A percentile compares a stretch with the other conserved stretches of the same genome.
phyloP scores from a whole-genome alignment of 2,797 vertebrate species.

The Tarsius wallacei region DNA sequence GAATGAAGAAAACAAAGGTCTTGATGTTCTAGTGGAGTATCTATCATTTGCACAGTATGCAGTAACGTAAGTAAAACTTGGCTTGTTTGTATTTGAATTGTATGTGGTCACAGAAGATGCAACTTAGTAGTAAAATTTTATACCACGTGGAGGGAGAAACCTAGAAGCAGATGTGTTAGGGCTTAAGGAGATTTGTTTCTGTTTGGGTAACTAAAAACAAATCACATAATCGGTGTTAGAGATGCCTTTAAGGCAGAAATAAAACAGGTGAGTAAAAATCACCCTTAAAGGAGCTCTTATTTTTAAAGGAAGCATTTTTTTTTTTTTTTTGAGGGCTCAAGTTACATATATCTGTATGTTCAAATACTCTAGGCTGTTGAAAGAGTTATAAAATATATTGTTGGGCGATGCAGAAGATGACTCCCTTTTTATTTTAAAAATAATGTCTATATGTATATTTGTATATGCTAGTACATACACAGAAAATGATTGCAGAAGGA shows the following conservation, averaged over 20 bases:
- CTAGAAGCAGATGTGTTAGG: not conserved
- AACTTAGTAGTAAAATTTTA: not conserved
- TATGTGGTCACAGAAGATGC: slow-evolving; percentile 12
- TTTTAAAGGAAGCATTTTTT: slow-evolving; percentile 6
- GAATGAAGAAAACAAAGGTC: slow-evolving; percentile 97
- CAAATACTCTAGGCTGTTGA: not conserved
- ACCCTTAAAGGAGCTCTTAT: not conserved
- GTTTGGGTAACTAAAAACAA: not conserved
- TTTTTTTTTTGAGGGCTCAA: slow-evolving; percentile 46
- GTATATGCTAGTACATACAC: not conserved
- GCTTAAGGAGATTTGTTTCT: slow-evolving; percentile 28
- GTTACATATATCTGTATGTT: not conserved
- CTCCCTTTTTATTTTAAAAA: not conserved
- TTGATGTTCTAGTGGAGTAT: slow-evolving; percentile 98
- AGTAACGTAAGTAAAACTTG: slow-evolving; percentile 95
- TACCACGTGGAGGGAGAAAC: not conserved
- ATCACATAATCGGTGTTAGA: slow-evolving; percentile 38
- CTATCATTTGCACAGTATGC: slow-evolving; percentile 98
- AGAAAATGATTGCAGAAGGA: not conserved
- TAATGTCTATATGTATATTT: not conserved
- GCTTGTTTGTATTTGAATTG: not conserved
- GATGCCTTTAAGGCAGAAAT: slow-evolving; percentile 51
- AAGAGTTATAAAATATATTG: not conserved
- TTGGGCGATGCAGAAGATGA: not conserved
- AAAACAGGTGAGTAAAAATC: slow-evolving; percentile 54